Evolutionary conservation across 2,888 invertebrate genomes (phyloP), one percentile per base, ranked within the genome.

Genomic region (Coecobrya sp.): DNA sequence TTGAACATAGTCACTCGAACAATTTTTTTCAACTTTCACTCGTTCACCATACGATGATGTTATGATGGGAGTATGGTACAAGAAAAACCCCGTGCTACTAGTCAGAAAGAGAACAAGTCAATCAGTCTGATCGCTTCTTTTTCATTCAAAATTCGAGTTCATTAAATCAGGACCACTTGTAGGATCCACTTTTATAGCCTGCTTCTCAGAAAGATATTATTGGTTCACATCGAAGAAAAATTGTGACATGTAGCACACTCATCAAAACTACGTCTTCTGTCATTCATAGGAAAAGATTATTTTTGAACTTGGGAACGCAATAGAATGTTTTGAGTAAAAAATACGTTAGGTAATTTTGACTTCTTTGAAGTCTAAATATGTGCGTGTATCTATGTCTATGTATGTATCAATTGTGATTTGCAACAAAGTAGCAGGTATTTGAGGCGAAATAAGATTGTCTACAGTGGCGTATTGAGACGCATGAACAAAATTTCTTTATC

Each of bases 141-240:
- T 65, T 65, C 70, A 70, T 70, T 70, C 70, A 70, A 70, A 70
- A 36, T 16, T 30, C 30, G 27, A 70, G 36, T n/a, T 27, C 70
- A 70, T 36, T 70, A n/a, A 36, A 70, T 25, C 27, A 27, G 27
- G 27, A 65, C 27, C 25, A 65, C 65, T 65, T 65, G 65, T 27
- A 27, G 65, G 8, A 19, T 59, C 7, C 59, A 5, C 22, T 59
- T 19, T 59, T 22, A 19, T 59, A 59, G 5, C 7, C 8, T 59
- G 19, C 22, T 22, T 52, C 52, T 52, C 52, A 52, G n/a, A 52
- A n/a, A 19, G 8, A 8, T 5, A 11, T 27, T 65, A 65, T 27
- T 65, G 27, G 10, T 11, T 65, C 27, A 27, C 11, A 13, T 25
- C 11, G 11, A 22, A 25, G 11, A 4, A 25, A 65, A 27, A 65